Evolutionary conservation across 2,797 vertebrate genomes (phyloP).

Genomic region (Pangasius djambal): DNA sequence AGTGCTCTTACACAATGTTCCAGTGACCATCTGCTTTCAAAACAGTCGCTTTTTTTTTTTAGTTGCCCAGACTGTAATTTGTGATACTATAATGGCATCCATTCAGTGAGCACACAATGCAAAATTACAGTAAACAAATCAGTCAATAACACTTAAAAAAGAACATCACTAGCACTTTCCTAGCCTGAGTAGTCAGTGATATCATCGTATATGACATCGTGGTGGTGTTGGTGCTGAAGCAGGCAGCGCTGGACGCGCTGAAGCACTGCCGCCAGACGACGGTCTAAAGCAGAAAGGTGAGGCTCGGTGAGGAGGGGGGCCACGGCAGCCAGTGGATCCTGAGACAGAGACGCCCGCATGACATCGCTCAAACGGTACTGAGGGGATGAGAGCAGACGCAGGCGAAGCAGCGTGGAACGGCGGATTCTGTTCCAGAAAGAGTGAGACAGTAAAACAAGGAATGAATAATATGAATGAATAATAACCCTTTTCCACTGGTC

Average conservation of each 20-base stretch:
- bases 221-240: conserved; percentile 40
- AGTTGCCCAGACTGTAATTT: background rate
- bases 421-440: conserved; percentile 76
- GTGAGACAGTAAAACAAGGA: background rate
- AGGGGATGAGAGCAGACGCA: conserved; percentile 83
- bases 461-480: background rate
- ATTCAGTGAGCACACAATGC: background rate
- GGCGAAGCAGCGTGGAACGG: conserved; percentile 85
- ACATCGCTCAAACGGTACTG: conserved; percentile 85
- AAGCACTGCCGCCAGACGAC: conserved; percentile 82
- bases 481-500: background rate
- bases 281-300: conserved; percentile 86
- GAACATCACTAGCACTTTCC: background rate
- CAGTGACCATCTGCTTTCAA: background rate
- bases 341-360: conserved; percentile 87
- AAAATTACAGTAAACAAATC: background rate
- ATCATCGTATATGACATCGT: conserved; percentile 70
- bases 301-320: conserved; percentile 83
- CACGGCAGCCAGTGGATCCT: conserved; percentile 76
- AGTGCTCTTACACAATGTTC: background rate
- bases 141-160: background rate
- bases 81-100: background rate
- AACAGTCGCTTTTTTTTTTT: background rate
- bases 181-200: conserved; percentile 27
- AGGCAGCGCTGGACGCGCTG: conserved; percentile 78